Base-by-base conservation (phyloP, 2,113 vertebrate species). In the Leucopsar rothschildi region DNA sequence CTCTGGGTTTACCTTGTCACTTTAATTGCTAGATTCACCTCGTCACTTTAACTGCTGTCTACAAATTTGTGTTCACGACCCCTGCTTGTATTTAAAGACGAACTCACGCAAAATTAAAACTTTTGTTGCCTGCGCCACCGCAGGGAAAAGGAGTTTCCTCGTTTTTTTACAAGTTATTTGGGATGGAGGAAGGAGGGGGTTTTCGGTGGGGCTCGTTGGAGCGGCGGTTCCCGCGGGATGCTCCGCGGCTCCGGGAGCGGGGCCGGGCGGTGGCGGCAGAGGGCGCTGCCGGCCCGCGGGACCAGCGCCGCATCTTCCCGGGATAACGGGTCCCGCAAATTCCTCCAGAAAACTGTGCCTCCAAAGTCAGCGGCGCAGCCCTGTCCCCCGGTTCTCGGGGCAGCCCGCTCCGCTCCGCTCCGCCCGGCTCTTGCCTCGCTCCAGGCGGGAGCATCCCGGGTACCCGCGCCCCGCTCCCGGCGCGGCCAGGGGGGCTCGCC, bases 271-370 rank as follows among this genome's bases (percentile, higher is more conserved):
- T 8, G 73, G 8, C 76, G 89, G 95, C 85, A 98, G 98, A 81
- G 97, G 97, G 96, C 92, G 96, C 92, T 96, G 60, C 94, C 91
- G 53, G 90, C 88, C 90, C 63, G 78, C 78, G 53, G 55, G 59
- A 87, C 35, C 5, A 9, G 40, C 35, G 40, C 31, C 40, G 63
- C 53, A 16, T n/a, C 60, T 53, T 65, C 39, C 42, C 76, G 42
- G 29, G 61, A 52, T 42, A 63, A 55, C 66, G 53, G 3, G 20
- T 8, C 50, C 22, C 15, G 39, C 11, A 9, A 40, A 14, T 44
- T 44, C 4, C 52, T 44, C 40, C 18, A 4, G 11, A 64, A 24
- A 37, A 37, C 37, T 37, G 55, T 3, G 28, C 63, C 60, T 24
- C 45, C 33, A 2, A 80, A 39, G 21, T 23, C 2, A 16, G 37